Evolutionary conservation across 23 tunicate species (phyloP), one percentile per base, ranked within the genome.

Genomic region (Oikopleura vanhoeffeni): DNA sequence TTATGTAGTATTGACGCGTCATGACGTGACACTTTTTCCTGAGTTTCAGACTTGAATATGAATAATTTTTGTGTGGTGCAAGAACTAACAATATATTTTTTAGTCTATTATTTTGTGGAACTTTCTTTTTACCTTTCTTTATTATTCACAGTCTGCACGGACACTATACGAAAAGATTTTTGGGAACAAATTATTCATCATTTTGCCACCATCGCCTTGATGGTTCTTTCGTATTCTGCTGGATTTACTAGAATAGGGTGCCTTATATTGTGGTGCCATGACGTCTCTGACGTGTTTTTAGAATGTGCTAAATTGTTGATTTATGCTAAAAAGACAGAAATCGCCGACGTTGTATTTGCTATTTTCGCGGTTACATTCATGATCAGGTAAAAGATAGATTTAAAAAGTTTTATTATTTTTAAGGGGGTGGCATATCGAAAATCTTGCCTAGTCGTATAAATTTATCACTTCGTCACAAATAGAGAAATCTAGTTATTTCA

Each of bases 101-200:
- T 86, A 83, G 85, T 83, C 41, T 95, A 95, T 76, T 95, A 95
- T 86, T 86, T 95, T 91, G 85, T 91, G 35, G 99, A 95, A 95
- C 91, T 88, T 1, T 88, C 96, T 40, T 95, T 95, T 84, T 95
- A 95, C 57, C 39, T 90, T 4, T 90, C 96, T 0, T 87, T 95
- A 0, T 41, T 87, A 8, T 87, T 88, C 85, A 79, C 99, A 1
- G 57, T 95, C 36, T 41, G 90, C 83, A 40, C 67, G 1, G 99
- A 95, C 84, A 91, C 89, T 32, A 95, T 85, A 42, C 79, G 99
- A 76, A 91, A 95, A 58, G 99, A 94, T 76, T 94, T 94, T 84
- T 49, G 41, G 0, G 90, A 84, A 34, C 99, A 94, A 57, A 0
- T 94, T 1, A 94, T 94, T 57, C 99, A 94, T 57, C 99, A 94